A percentile compares a stretch with the other conserved stretches of the same genome.
These are phyloP conservation scores for Oncorhynchus clarkii DNA, from an alignment of 2,113 vertebrate genomes.

Conservation along the genomic window DNA sequence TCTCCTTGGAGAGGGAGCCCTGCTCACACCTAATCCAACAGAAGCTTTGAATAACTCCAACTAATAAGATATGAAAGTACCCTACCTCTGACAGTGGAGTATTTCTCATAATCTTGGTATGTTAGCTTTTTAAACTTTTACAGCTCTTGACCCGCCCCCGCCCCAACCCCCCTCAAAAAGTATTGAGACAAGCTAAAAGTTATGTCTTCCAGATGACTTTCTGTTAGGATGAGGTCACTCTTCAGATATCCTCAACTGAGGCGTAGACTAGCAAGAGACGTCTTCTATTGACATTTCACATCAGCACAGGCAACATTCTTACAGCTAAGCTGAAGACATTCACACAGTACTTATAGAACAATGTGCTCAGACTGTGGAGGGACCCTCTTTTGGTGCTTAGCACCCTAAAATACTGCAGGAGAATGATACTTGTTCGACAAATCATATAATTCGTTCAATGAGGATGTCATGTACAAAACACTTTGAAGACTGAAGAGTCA, in stretches of 20 bases:
- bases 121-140: constrained; percentile 36
- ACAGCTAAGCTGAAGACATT: constrained; percentile 16
- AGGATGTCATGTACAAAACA: not conserved
- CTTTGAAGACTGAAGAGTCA: not conserved
- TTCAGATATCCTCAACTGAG: not conserved
- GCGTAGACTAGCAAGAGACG: constrained; percentile 26
- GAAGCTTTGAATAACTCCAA: constrained; percentile 40
- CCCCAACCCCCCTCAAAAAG: constrained; percentile 14
- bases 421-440: not conserved
- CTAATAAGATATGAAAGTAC: constrained; percentile 21
- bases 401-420: not conserved
- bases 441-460: not conserved
- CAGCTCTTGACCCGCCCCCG: constrained; percentile 13
- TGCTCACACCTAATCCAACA: constrained; percentile 28
- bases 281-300: constrained; percentile 27
- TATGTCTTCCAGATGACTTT: constrained; percentile 61
- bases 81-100: not conserved
- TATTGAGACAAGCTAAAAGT: constrained; percentile 47
- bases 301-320: constrained; percentile 26
- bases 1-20: constrained; percentile 43
- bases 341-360: constrained; percentile 11
- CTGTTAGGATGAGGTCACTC: constrained; percentile 19
- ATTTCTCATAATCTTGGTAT: constrained; percentile 44
- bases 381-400: not conserved
- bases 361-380: not conserved